These are phyloP conservation scores for Mesorhabditis sp. DNA, from an alignment of 2,888 invertebrate species.

Conservation along the genomic window DNA sequence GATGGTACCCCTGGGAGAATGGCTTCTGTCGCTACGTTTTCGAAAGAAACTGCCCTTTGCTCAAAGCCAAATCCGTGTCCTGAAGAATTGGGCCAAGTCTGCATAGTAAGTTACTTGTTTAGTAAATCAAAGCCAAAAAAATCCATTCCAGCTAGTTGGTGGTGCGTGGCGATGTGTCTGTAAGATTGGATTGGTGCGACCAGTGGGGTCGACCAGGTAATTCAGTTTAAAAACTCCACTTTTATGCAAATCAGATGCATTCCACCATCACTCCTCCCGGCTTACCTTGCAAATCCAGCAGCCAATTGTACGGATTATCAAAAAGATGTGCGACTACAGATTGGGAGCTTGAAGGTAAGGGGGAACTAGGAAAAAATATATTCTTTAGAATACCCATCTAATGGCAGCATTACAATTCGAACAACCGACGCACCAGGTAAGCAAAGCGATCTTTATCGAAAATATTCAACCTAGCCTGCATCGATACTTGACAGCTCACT, in stretches of 20 bases:
- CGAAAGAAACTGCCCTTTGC: neutral
- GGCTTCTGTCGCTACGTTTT: neutral
- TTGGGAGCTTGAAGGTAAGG: conserved; percentile 19
- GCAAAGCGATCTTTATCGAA: neutral
- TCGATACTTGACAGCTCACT: neutral
- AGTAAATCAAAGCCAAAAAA: conserved; percentile 1
- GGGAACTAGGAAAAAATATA: neutral
- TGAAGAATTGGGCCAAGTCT: conserved; percentile 48
- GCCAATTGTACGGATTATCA: conserved; percentile 35
- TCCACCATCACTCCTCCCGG: conserved; percentile 39
- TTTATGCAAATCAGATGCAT: conserved; percentile 28
- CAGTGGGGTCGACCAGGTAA: conserved; percentile 37
- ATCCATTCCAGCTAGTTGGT: conserved; percentile 39
- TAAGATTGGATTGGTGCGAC: conserved; percentile 51
- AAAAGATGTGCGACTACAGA: conserved; percentile 23
- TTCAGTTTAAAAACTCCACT: neutral
- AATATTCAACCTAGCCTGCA: neutral
- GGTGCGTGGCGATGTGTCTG: conserved; percentile 55
- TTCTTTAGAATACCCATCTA: neutral
- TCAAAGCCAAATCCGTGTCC: conserved; percentile 31
- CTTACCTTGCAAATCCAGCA: conserved; percentile 35
- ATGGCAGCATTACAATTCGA: too few relatives aligned
- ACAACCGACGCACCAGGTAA: neutral
- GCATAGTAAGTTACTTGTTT: conserved; percentile 34
- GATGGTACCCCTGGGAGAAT: conserved; percentile 20